Conservation (phyloP, 2,113 vertebrate species). For the Mesocricetus auratus region DNA sequence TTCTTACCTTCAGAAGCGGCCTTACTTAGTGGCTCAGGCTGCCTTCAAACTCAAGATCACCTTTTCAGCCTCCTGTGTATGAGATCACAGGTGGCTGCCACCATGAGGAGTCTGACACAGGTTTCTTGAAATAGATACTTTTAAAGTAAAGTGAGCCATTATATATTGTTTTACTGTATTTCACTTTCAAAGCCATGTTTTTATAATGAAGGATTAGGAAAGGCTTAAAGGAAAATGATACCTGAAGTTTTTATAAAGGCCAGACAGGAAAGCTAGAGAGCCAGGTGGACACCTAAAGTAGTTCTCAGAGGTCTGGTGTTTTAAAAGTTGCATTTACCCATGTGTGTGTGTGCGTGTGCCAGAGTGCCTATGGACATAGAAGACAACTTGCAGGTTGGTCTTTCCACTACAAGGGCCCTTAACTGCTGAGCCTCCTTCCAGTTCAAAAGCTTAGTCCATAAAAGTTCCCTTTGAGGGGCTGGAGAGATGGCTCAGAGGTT, state of each 20-base stretch:
- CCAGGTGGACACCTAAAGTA: neutral
- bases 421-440: neutral
- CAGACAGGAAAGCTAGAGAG: neutral
- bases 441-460: neutral
- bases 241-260: neutral
- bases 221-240: neutral
- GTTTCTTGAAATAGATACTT: neutral
- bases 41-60: neutral
- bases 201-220: neutral
- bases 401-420: neutral
- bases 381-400: neutral
- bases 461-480: neutral
- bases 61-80: neutral
- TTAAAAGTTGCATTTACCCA: too few species aligned
- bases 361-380: neutral
- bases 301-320: neutral
- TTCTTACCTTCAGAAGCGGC: neutral
- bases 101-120: neutral
- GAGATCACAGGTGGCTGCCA: neutral
- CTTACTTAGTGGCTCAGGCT: neutral
- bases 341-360: neutral
- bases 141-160: neutral
- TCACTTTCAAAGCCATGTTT: neutral
- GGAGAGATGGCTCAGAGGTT: too few species aligned
- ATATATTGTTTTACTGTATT: neutral